Evolutionary conservation across 2,113 vertebrate species (phyloP).

Genomic region (Notothenia coriiceps): DNA sequence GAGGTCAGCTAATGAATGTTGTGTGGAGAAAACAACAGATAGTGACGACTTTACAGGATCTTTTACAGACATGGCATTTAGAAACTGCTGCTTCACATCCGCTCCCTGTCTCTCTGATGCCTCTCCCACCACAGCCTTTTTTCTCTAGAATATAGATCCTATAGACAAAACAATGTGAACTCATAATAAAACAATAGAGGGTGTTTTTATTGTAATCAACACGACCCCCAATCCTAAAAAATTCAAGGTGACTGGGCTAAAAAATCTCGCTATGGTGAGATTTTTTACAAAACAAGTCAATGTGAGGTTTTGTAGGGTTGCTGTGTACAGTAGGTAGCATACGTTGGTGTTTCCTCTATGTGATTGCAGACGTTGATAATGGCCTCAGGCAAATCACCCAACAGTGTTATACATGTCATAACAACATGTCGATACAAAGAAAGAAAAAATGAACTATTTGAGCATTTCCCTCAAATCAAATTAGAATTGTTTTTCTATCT

Average conservation of each 20-base stretch:
- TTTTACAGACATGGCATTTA: constrained; percentile 32
- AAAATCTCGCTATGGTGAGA: too few species aligned
- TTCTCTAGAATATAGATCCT: too few species aligned
- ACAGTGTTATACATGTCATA: constrained; percentile 1
- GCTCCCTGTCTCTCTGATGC: background rate
- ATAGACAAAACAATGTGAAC: too few species aligned
- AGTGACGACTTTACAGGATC: constrained; percentile 15
- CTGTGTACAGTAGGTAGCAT: too few species aligned
- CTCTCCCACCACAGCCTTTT: too few species aligned
- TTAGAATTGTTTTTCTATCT: too few species aligned
- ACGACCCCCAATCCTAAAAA: too few species aligned
- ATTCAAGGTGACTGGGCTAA: too few species aligned
- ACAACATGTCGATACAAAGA: background rate
- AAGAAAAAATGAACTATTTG: too few species aligned
- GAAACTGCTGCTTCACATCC: background rate
- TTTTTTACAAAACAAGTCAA: background rate
- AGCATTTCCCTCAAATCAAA: too few species aligned
- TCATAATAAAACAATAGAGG: too few species aligned
- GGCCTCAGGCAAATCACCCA: background rate
- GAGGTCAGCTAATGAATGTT: constrained; percentile 57
- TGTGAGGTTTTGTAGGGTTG: background rate
- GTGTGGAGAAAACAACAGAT: constrained; percentile 49
- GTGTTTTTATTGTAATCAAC: too few species aligned
- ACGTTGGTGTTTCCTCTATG: background rate
- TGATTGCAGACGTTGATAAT: background rate